Base-by-base conservation (phyloP, 2,888 invertebrate species). In the Thumatha senex region DNA sequence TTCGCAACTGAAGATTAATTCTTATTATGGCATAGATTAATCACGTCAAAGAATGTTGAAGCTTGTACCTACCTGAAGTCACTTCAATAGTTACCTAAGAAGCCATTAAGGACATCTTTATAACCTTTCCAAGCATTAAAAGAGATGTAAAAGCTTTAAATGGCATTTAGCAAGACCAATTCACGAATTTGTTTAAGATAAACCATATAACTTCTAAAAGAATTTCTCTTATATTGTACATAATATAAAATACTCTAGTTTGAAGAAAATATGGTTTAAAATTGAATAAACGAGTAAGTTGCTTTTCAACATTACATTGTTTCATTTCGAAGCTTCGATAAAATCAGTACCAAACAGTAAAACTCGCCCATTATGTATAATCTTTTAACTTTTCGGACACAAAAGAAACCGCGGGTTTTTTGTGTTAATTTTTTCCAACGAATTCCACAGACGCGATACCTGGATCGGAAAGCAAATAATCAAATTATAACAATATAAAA, bases 341-440 rank as follows among this genome's bases (percentile, higher is more conserved):
- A 80, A 84, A 86, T 84, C 81, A 61, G 76, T 76, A 73, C 74
- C 76, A 78, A 82, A 85, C 80, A 81, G 56, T 74, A 59, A 84
- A 83, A 83, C 83, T 83, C 74, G 82, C 73, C 76, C 81, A 74
- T 83, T 81, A 76, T 76, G 66, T 81, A 78, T 87, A 85, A 86
- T 84, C 83, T 81, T 68, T 73, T 72, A 75, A 76, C 73, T 74
- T 77, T 82, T 72, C 57, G 54, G 66, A 72, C 62, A 84, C 82
- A 88, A 89, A 82, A 81, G 85, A 78, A 81, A 84, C 88, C 86
- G 88, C 86, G 62, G 9, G 61, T 78, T 84, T n/a, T 85, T 86
- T 82, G 65, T 76, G 69, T 74, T n/a, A 24, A 39, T 73, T 67
- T 64, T 67, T 64, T 67, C 68, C 81, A 74, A 61, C 55, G 66